Percentiles rank a stretch among this genome's conserved stretches.
These are phyloP conservation scores for Hydropsyche tenuis DNA, from an alignment of 1,140 invertebrate genomes.

Conservation along the genomic window DNA sequence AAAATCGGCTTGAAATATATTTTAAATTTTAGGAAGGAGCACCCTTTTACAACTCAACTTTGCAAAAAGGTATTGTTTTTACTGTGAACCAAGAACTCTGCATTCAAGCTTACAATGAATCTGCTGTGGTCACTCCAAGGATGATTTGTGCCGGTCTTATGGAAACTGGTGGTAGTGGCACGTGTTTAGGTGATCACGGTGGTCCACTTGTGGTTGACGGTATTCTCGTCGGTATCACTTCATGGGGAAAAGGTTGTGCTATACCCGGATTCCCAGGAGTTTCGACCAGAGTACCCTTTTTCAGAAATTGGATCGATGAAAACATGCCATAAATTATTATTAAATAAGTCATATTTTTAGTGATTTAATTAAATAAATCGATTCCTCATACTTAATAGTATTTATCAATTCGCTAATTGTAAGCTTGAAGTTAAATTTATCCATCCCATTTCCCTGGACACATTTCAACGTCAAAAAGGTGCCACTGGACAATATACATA, in stretches of 20 bases:
- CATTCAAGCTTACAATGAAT: conserved; percentile 52
- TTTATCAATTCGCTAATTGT: too few species aligned
- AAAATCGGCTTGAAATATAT: too few species aligned
- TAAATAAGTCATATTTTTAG: too few species aligned
- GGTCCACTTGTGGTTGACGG: conserved; percentile 65
- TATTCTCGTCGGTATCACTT: conserved; percentile 69
- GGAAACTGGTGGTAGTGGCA: conserved; percentile 57
- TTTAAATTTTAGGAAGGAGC: conserved; percentile 17
- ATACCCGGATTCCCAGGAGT: conserved; percentile 75
- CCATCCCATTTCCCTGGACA: too few species aligned
- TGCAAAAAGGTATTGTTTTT: conserved; percentile 27
- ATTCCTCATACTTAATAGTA: too few species aligned
- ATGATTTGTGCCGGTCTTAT: conserved; percentile 57
- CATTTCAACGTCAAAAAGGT: too few species aligned
- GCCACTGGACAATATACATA: too few species aligned
- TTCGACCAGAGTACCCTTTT: conserved; percentile 73
- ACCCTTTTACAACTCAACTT: conserved; percentile 9
- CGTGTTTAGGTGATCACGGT: conserved; percentile 72
- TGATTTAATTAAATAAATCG: too few species aligned
- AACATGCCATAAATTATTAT: too few species aligned
- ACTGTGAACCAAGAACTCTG: conserved; percentile 49
- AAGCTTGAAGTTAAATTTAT: too few species aligned
- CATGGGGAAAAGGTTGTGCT: conserved; percentile 77
- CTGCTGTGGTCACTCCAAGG: conserved; percentile 52
- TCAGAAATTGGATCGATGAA: conserved; percentile 54